Conservation (phyloP, 2,113 vertebrate genomes). For the Callorhinus ursinus region DNA sequence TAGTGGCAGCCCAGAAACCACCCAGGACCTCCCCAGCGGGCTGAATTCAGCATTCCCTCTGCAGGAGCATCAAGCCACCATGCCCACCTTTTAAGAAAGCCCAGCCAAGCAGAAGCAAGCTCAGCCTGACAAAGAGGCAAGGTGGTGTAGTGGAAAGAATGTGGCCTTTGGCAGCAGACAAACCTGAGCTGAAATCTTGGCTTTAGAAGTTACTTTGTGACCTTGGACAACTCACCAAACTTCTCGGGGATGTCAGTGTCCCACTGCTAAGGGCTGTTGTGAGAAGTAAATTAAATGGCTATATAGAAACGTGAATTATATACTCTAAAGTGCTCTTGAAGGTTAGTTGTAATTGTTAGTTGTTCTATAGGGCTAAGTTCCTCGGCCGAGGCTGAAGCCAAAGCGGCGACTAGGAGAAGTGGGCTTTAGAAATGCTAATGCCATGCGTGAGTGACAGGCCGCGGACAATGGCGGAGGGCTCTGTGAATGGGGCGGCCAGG, state of each 20-base stretch:
- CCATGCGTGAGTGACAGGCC: conserved; percentile 48
- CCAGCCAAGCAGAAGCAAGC: conserved; percentile 62
- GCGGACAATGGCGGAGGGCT: conserved; percentile 54
- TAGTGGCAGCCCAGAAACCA: not conserved
- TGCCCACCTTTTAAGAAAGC: conserved; percentile 52
- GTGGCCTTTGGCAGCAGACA: conserved; percentile 58
- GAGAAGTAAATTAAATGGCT: conserved; percentile 71
- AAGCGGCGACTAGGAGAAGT: not conserved
- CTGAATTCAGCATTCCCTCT: not conserved
- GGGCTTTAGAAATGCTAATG: conserved; percentile 78
- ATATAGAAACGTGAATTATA: conserved; percentile 76
- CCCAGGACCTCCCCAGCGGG: not conserved
- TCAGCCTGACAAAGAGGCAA: conserved; percentile 40
- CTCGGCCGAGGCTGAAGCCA: conserved; percentile 20
- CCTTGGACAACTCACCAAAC: conserved; percentile 70
- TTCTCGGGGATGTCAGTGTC: conserved; percentile 52
- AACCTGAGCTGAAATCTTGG: conserved; percentile 64
- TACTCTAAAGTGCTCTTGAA: conserved; percentile 77
- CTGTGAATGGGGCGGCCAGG: conserved; percentile 43
- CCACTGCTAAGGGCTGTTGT: conserved; percentile 38
- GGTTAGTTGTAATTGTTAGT: conserved; percentile 70
- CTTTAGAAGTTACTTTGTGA: conserved; percentile 64
- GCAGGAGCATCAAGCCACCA: not conserved
- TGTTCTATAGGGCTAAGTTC: conserved; percentile 68
- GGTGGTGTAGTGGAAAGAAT: conserved; percentile 67